These are phyloP conservation scores for Antheraea mylitta DNA, from an alignment of 1,140 invertebrate species.

Conservation along the genomic window DNA sequence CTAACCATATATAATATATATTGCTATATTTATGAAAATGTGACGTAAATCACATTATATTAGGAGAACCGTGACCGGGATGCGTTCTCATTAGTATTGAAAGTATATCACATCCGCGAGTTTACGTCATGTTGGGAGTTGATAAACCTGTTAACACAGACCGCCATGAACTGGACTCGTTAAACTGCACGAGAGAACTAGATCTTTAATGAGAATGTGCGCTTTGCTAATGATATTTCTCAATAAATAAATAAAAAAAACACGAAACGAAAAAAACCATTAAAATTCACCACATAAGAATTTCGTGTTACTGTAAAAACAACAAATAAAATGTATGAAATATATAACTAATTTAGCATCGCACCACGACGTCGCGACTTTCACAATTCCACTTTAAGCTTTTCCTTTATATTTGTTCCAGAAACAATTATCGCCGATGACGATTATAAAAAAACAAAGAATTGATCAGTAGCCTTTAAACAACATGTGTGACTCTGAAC, in stretches of 20 bases:
- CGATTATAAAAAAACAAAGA: no score
- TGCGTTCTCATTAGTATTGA: slow-evolving; percentile 56
- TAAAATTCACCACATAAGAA: neutral
- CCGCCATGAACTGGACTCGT: slow-evolving; percentile 46
- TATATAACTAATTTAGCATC: no score
- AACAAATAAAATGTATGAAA: no score
- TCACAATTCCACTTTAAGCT: no score
- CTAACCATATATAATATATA: neutral
- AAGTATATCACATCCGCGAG: slow-evolving; percentile 72
- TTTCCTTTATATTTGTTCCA: no score
- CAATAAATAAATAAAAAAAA: neutral
- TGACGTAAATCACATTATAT: neutral
- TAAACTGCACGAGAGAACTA: slow-evolving; percentile 53
- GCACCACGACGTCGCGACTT: no score
- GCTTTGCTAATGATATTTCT: slow-evolving; percentile 33
- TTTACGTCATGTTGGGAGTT: slow-evolving; percentile 51
- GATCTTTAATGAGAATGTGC: slow-evolving; percentile 45
- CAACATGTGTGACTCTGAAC: no score
- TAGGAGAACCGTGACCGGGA: slow-evolving; percentile 28
- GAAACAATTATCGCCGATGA: no score
- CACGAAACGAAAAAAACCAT: neutral
- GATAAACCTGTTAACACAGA: slow-evolving; percentile 54
- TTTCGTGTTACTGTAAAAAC: no score
- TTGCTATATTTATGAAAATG: neutral
- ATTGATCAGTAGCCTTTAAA: no score